phyloP scores from a whole-genome alignment of 2,888 invertebrate species.

The Mesodorylaimus sp. region DNA sequence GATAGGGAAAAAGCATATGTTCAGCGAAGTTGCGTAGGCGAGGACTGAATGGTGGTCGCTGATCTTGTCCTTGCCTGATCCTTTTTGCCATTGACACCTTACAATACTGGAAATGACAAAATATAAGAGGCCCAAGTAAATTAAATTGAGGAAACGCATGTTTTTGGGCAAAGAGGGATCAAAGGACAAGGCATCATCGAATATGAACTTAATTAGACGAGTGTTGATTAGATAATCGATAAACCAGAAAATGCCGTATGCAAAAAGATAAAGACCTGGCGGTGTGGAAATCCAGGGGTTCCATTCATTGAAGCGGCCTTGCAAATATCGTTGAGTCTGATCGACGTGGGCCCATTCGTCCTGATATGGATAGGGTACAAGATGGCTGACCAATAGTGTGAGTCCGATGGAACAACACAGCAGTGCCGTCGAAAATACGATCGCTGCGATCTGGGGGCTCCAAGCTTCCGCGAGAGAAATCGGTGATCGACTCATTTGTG shows the following conservation, averaged over 20 bases:
- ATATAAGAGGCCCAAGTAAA: conserved; percentile 33
- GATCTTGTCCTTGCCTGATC: too few relatives aligned
- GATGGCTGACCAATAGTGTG: too few relatives aligned
- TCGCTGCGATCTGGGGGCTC: too few relatives aligned
- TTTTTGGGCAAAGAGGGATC: conserved; percentile 45
- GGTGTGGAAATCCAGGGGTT: conserved; percentile 88
- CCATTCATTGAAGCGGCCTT: conserved; percentile 63
- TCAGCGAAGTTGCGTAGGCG: conserved; percentile 39
- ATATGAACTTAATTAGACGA: too few relatives aligned
- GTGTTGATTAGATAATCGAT: conserved; percentile 30
- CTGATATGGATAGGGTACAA: conserved; percentile 44
- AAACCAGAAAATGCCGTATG: conserved; percentile 44
- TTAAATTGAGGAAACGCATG: conserved; percentile 51
- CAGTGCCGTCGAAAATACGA: neutral
- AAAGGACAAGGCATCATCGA: conserved; percentile 1
- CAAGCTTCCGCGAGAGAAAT: too few relatives aligned
- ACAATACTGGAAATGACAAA: neutral
- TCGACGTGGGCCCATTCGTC: conserved; percentile 87
- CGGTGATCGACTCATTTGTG: too few relatives aligned
- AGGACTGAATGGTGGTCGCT: neutral
- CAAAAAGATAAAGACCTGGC: conserved; percentile 70
- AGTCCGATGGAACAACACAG: too few relatives aligned
- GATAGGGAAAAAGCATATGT: conserved; percentile 55
- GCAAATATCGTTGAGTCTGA: conserved; percentile 62
- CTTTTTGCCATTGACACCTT: neutral